A percentile compares a stretch with the other conserved stretches of the same genome.
These are phyloP conservation scores for Lasius fuliginosus DNA, from an alignment of 2,888 invertebrate genomes.

Conservation along the genomic window DNA sequence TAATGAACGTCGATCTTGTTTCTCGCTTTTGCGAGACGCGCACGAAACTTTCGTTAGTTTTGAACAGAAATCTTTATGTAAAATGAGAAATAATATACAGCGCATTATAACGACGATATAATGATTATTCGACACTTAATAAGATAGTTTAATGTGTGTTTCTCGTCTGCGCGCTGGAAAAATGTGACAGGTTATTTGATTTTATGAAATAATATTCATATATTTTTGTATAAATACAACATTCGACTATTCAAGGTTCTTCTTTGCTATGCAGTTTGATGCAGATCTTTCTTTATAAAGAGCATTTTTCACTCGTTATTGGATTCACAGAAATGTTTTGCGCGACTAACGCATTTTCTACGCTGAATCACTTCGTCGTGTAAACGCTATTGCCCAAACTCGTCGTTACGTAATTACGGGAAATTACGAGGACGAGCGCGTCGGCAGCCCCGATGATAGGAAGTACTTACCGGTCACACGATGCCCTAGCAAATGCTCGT, in stretches of 20 bases:
- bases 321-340: neutral
- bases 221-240: neutral
- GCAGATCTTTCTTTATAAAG: neutral
- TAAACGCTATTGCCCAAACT: constrained; percentile 34
- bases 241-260: too few relatives aligned
- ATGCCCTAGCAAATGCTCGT: constrained; percentile 56
- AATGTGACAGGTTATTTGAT: neutral
- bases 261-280: neutral
- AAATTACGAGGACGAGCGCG: constrained; percentile 20
- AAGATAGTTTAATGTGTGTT: constrained; percentile 4
- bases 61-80: neutral
- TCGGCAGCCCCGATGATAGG: constrained; percentile 49
- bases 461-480: constrained; percentile 57
- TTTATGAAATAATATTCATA: neutral
- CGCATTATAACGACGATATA: neutral
- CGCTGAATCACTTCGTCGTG: neutral
- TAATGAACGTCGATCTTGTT: constrained; percentile 64
- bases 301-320: neutral
- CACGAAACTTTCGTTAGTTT: neutral
- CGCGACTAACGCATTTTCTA: neutral
- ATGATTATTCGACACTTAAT: neutral
- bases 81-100: neutral
- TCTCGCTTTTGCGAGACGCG: constrained; percentile 4
- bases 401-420: constrained; percentile 54
- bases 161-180: neutral